Evolutionary conservation across 1,140 invertebrate species (phyloP), one percentile per base, ranked within the genome.

Genomic region (Oncopeltus fasciatus): DNA sequence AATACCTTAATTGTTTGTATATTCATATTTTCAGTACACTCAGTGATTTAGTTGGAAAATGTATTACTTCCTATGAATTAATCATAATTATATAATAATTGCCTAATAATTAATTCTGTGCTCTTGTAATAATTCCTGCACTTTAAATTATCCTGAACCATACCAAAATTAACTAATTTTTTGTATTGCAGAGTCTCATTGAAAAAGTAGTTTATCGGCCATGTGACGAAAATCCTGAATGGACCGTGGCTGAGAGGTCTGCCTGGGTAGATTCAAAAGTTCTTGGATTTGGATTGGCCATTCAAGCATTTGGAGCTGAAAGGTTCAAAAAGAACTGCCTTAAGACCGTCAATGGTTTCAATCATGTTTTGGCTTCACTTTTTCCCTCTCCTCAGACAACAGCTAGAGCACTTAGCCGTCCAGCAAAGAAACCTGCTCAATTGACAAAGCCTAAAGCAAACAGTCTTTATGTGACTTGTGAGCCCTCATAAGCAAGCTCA

Each of bases 241-340:
- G 83, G 73, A 95, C 91, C 2, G 72, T 88, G 27, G 88, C 87
- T 9, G 75, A 83, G 44, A 78, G 90, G 62, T 83, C 84, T 1
- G 91, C 90, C 0, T 92, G 87, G 82, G 85, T 95, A 26, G 87
- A 89, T 67, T 93, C 90, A 16, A 84, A 88, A 71, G 82, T 95
- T 11, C 86, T 85, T 73, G 91, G 91, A 21, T 88, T 95, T 69
- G 84, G 88, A n/a, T 74, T 83, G 51, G 85, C 91, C 0, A 91
- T 96, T 53, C 82, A 90, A 67, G 84, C 86, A 2, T 94, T 94
- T 75, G 90, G 90, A 11, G 75, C 90, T 56, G 88, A 94, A 51
- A 77, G 90, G 44, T 94, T 93, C 73, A 85, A 85, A 66, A 88
- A 89, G 69, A 94, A 94, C 70, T 86, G 85, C 65, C 70, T 72